Base-by-base conservation (phyloP, 2,113 vertebrate species). In the Trematomus loennbergii region DNA sequence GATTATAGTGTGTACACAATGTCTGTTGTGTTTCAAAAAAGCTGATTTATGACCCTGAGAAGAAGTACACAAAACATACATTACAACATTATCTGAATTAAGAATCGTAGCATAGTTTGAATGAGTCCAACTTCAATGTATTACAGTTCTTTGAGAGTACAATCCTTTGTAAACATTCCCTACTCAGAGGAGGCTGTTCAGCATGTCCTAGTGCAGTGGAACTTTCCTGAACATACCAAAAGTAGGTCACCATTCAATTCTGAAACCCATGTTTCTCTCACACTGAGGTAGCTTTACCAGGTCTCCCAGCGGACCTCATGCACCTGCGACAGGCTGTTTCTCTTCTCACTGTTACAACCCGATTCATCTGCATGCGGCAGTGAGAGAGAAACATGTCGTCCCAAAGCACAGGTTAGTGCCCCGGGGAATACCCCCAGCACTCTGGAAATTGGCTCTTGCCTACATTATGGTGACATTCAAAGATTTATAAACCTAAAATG, bases 211-310 rank as follows among this genome's bases (percentile, higher is more conserved):
- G 1, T 50, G 40, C 45, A 43, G 29, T 10, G 48, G 49, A 52
- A 43, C 43, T 4, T 11, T 17, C 40, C 70, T 45, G 58, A 72
- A 29, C 25, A 15, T 13, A 83, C 68, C 5, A 54, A 68, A 92
- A 91, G 76, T 92, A 86, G 87, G 88, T 88, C 87, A 87, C 16
- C 53, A 69, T 73, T 79, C 66, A 70, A 83, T 78, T 65, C 76
- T 50, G 16, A 25, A 86, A 20, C 36, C 59, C 18, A 4, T 49
- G 61, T 76, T 83, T 79, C 70, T 65, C 57, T 50, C 49, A 75
- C 33, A 75, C 52, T 54, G 72, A 69, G 65, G 45, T 77, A 53
- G 62, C 50, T 73, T 60, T 18, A 68, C 46, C 49, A 29, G 50
- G 62, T 11, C 74, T 91, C 90, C 89, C 87, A 66, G 59, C 45